Base-by-base conservation (phyloP, 2,888 invertebrate genomes). In the Stenotaenia linearis region DNA sequence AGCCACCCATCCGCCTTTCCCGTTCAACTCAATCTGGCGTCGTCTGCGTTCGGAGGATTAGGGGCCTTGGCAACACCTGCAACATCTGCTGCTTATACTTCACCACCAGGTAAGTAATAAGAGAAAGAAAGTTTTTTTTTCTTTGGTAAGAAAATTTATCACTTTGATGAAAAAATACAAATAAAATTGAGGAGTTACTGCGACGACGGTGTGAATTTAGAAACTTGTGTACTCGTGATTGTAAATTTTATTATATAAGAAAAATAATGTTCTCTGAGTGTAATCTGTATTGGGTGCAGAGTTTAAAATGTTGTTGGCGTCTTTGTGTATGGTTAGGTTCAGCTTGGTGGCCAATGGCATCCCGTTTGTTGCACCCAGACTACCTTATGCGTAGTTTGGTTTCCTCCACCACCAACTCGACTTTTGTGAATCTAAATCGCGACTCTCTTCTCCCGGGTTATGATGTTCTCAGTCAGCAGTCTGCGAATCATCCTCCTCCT, bases 301-400 rank as follows among this genome's bases (percentile, higher is more conserved):
- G 21, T 75, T 30, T 37, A 32, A 37, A 35, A n/a, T 61, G 61
- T 61, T 61, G 61, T 61, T 61, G 61, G 61, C 61, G 61, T 40
- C 77, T 37, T 77, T 77, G 32, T 40, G 32, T 76, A 35, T 45
- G 77, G 77, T 45, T 77, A 93, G 93, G 92, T 87, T 92, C 92
- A 83, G 92, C 93, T 80, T 95, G 95, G 95, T 95, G 94, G 94
- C 93, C 93, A 25, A 94, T 95, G 93, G 94, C 94, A 61, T 92
- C 92, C 32, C 94, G 95, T 86, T 88, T 95, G 83, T 94, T 94
- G 40, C 94, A 94, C 0, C 95, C 95, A 86, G 94, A 95, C 87
- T 95, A 95, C 87, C 90, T 95, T 25, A 56, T 61, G 30, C 61
- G 61, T 50, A 78, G 61, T 61, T 37, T 78, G 25, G 78, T 35